Evolutionary conservation across 2,797 vertebrate species (phyloP), one percentile per base, ranked within the genome.

Genomic region (Protonibea diacanthus): DNA sequence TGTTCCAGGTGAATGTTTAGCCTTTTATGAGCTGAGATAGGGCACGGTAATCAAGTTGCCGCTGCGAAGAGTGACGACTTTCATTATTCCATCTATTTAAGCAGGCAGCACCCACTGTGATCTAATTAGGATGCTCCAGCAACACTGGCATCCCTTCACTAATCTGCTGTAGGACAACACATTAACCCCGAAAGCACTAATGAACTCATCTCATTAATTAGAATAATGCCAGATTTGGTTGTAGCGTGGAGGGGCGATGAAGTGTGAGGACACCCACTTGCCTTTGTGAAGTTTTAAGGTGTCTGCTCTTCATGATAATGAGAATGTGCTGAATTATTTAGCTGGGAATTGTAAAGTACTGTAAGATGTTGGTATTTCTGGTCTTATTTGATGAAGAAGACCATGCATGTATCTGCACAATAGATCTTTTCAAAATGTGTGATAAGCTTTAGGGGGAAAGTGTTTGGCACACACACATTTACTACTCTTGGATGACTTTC

Each of bases 201-300:
- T 91, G 88, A 94, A 92, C 87, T 89, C 69, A 11, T 89, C 88
- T 81, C 85, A 74, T 90, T 91, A 89, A 93, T 94, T 90, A 91
- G 72, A 85, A 86, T 71, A 79, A 86, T 87, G 88, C 80, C 83
- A 88, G 80, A 81, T 88, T 89, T 74, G 27, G 77, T 66, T 60
- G 78, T 67, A 78, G 71, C 45, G 7, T 20, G 47, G 56, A 63
- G 71, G 64, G 71, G 42, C 47, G 4, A 70, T 53, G 71, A 73
- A 60, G 78, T 82, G 70, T 3, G 40, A 85, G 81, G 89, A 88
- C 89, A 68, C 78, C 80, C 67, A 29, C 79, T 63, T 77, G 84
- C 61, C 81, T 92, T 76, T 82, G 74, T 64, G 57, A 84, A 82
- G 78, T 87, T 86, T 81, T 68, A 45, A 82, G 64, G 71, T 69